Conservation (phyloP, 2,888 invertebrate genomes). For the Drosophila kanekoi region DNA sequence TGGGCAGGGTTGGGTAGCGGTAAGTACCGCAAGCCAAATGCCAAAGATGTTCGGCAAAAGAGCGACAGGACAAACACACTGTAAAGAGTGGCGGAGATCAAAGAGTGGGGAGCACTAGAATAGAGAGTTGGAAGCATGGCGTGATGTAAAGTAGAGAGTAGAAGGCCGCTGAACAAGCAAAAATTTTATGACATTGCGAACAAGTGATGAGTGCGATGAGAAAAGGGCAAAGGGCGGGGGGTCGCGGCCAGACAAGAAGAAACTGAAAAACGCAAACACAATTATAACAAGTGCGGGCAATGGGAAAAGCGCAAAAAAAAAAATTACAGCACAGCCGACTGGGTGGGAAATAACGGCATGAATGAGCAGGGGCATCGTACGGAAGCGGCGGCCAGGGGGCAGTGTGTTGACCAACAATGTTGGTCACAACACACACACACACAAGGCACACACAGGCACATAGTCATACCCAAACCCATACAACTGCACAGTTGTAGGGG, state of each 20-base stretch:
- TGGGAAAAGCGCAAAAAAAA: slow-evolving; percentile 30
- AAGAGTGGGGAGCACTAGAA: not conserved
- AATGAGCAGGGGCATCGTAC: slow-evolving; percentile 29
- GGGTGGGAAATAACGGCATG: slow-evolving; percentile 34
- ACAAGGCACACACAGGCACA: slow-evolving; percentile 1
- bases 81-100: not conserved
- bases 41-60: slow-evolving; percentile 56
- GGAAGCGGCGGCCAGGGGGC: slow-evolving; percentile 38
- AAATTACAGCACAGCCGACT: slow-evolving; percentile 40
- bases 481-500: slow-evolving; percentile 8
- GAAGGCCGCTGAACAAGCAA: slow-evolving; percentile 75
- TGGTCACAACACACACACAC: slow-evolving; percentile 65
- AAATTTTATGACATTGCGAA: slow-evolving; percentile 76
- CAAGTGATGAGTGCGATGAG: slow-evolving; percentile 48
- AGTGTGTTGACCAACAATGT: slow-evolving; percentile 77
- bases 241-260: slow-evolving; percentile 31
- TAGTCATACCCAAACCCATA: not conserved
- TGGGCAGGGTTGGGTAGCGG: slow-evolving; percentile 25
- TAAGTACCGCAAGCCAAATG: slow-evolving; percentile 69
- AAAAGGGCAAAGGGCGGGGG: not conserved
- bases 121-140: slow-evolving; percentile 18
- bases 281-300: slow-evolving; percentile 76
- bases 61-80: slow-evolving; percentile 26
- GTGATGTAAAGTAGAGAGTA: slow-evolving; percentile 46
- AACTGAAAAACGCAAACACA: slow-evolving; percentile 77